A percentile compares a stretch with the other conserved stretches of the same genome.
These are phyloP conservation scores for Ernsta delagoae DNA, from an alignment of 2,888 invertebrate species.

Conservation along the genomic window DNA sequence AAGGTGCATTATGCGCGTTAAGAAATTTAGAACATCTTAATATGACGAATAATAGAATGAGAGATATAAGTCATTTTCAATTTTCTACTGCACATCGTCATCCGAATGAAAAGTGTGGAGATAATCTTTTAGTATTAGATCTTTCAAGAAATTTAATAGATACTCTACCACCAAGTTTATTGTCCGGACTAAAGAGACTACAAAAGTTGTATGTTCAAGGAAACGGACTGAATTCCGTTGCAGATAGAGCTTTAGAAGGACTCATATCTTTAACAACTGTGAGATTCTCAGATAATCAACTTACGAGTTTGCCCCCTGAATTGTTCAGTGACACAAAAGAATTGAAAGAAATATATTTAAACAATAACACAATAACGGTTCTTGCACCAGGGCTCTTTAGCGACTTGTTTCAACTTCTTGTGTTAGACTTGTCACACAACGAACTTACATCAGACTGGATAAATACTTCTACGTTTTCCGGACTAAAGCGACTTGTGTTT, in stretches of 20 bases:
- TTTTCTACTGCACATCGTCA: slow-evolving; percentile 86
- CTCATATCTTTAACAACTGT: slow-evolving; percentile 89
- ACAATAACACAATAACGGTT: slow-evolving; percentile 93
- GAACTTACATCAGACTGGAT: slow-evolving; percentile 93
- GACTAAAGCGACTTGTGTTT: slow-evolving; percentile 90
- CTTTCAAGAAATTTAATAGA: slow-evolving; percentile 92
- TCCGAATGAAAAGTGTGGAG: slow-evolving; percentile 88
- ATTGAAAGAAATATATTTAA: slow-evolving; percentile 91
- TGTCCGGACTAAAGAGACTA: slow-evolving; percentile 89
- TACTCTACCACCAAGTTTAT: slow-evolving; percentile 88
- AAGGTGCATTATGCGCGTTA: slow-evolving; percentile 90
- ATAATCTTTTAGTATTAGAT: slow-evolving; percentile 89
- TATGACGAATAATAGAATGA: slow-evolving; percentile 91
- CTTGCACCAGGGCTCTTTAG: slow-evolving; percentile 92
- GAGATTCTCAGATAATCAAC: slow-evolving; percentile 91
- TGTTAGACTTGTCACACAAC: slow-evolving; percentile 91
- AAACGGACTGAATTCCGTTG: slow-evolving; percentile 90
- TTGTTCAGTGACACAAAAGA: slow-evolving; percentile 91
- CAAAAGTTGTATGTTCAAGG: slow-evolving; percentile 91
- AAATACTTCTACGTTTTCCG: slow-evolving; percentile 91
- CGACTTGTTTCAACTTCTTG: slow-evolving; percentile 89
- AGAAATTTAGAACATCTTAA: slow-evolving; percentile 90
- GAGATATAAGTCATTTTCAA: slow-evolving; percentile 90
- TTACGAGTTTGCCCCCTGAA: slow-evolving; percentile 92
- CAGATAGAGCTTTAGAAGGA: slow-evolving; percentile 91